These are phyloP conservation scores for Rostratula benghalensis DNA, from an alignment of 2,113 vertebrate species.

Conservation along the genomic window DNA sequence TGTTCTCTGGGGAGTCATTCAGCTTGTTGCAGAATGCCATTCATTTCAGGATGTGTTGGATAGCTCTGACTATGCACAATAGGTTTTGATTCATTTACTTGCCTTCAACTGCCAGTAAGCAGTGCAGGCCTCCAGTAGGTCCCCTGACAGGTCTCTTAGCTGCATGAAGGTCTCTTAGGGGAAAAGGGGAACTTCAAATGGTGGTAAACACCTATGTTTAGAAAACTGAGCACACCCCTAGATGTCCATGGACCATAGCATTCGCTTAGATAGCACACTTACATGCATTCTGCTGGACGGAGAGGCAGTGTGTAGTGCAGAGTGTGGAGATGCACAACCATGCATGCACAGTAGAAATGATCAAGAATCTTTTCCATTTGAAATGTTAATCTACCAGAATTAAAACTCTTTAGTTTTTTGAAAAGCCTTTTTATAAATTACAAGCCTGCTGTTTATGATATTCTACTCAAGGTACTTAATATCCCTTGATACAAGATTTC, in stretches of 20 bases:
- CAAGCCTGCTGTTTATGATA: background rate
- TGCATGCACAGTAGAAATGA: background rate
- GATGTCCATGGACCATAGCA: background rate
- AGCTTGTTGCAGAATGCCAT: background rate
- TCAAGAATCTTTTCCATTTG: background rate
- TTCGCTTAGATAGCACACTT: background rate
- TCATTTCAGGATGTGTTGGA: background rate
- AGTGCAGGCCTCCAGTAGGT: background rate
- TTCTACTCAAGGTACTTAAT: background rate
- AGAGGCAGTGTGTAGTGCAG: background rate
- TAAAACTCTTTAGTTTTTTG: background rate
- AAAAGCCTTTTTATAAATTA: background rate
- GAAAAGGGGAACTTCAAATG: background rate
- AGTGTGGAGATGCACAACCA: background rate
- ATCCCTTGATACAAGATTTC: background rate
- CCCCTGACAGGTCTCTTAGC: background rate
- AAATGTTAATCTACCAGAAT: background rate
- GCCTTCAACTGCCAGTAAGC: background rate
- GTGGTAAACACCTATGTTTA: background rate
- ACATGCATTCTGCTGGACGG: no score
- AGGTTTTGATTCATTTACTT: background rate
- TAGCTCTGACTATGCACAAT: background rate
- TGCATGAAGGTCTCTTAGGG: background rate
- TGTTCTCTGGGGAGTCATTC: background rate
- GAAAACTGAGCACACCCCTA: background rate